Evolutionary conservation across 2,888 invertebrate species (phyloP), one percentile per base, ranked within the genome.

Genomic region (Epistrophe eligans): DNA sequence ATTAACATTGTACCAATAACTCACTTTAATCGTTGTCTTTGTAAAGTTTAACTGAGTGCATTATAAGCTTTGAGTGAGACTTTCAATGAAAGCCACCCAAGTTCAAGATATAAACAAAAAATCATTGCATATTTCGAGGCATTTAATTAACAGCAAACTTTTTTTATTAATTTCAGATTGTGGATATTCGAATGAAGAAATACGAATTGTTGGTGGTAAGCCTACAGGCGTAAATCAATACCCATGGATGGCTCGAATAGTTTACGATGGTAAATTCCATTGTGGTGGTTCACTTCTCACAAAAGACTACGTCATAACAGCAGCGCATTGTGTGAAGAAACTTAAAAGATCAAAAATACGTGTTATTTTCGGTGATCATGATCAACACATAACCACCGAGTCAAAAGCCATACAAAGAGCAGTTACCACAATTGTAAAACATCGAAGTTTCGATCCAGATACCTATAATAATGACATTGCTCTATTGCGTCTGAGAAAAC

Each of bases 401-500:
- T 95, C 96, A 10, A 94, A 95, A 5, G 96, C 97, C 17, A 95
- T 97, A 90, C 97, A 97, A 95, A 94, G 97, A 84, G 96, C 96
- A 0, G 97, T 97, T 17, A 95, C 96, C 32, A 94, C 96, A 45
- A 95, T 97, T 77, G 95, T 97, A 66, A 94, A 96, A 28, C 97
- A 97, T 90, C 94, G 96, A 71, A 96, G 96, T 92, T 97, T 97
- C 91, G 97, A 97, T 91, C 95, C 96, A 3, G 96, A 97, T 90
- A 96, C 97, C 0, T 97, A 97, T 91, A 97, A 97, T 92, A 97
- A 97, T 91, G 97, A 97, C 91, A 96, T 97, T 70, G 97, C 97
- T 0, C 92, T 97, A 73, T 93, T 97, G 24, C 96, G 95, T 90
- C 92, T 97, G 19, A 93, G 97, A 40, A 97, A 97, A 91, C 95